Conservation (phyloP, 2,113 vertebrate genomes). For the Oenanthe oenanthe region DNA sequence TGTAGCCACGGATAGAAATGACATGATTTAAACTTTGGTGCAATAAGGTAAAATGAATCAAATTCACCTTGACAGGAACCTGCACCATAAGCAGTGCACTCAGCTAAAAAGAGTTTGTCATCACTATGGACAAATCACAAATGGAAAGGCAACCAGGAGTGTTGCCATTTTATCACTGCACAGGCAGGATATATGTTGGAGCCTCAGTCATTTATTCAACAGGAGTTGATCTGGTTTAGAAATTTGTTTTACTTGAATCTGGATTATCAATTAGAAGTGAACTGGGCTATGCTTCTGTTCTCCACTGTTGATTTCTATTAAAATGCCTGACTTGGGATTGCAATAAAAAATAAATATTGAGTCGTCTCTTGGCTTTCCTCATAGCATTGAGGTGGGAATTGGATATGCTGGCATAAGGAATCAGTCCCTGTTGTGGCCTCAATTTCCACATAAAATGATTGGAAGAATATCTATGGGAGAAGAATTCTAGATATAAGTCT, state of each 20-base stretch:
- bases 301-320: neutral
- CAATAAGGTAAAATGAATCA: constrained; percentile 75
- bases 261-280: neutral
- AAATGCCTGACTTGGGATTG: neutral
- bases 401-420: neutral
- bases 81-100: constrained; percentile 24
- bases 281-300: neutral
- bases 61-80: constrained; percentile 55
- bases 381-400: neutral
- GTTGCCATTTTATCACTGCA: neutral
- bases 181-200: neutral
- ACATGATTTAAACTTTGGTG: constrained; percentile 75
- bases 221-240: neutral
- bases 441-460: neutral
- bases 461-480: neutral
- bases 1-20: constrained; percentile 61
- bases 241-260: neutral
- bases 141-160: neutral
- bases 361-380: neutral
- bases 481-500: neutral
- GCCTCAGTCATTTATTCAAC: neutral
- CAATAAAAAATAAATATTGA: neutral
- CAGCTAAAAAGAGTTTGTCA: constrained; percentile 46
- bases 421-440: neutral
- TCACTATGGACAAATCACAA: constrained; percentile 8